These are phyloP conservation scores for Centruroides vittatus DNA, from an alignment of 1,140 invertebrate species.

Conservation along the genomic window DNA sequence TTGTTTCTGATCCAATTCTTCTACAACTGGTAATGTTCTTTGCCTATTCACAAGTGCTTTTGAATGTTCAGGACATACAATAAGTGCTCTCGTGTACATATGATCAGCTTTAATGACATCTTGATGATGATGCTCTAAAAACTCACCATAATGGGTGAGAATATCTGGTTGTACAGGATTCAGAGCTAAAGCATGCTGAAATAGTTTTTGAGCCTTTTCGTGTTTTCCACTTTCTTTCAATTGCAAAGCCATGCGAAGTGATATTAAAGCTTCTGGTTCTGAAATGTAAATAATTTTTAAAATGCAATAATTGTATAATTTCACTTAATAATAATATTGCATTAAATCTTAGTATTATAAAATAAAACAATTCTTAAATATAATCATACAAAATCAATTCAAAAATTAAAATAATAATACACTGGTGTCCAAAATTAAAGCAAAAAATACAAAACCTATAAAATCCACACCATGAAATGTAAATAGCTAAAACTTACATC, in stretches of 20 bases:
- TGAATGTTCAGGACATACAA: constrained; percentile 62
- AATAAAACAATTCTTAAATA: too few species aligned
- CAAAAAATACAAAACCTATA: too few species aligned
- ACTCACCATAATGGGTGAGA: constrained; percentile 83
- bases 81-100: constrained; percentile 66
- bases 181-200: constrained; percentile 76
- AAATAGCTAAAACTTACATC: too few species aligned
- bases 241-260: constrained; percentile 65
- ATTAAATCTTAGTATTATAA: too few species aligned
- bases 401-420: too few species aligned
- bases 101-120: constrained; percentile 83
- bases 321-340: too few species aligned
- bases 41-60: constrained; percentile 64
- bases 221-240: constrained; percentile 65
- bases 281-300: background rate
- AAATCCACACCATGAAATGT: too few species aligned
- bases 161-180: constrained; percentile 85
- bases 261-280: constrained; percentile 56
- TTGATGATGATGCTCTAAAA: constrained; percentile 68
- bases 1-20: constrained; percentile 67
- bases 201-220: constrained; percentile 73
- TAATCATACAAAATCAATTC: too few species aligned
- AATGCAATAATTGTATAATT: too few species aligned
- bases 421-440: too few species aligned
- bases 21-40: constrained; percentile 71